phyloP scores from a whole-genome alignment of 2,113 vertebrate species.

The Xenus cinereus region DNA sequence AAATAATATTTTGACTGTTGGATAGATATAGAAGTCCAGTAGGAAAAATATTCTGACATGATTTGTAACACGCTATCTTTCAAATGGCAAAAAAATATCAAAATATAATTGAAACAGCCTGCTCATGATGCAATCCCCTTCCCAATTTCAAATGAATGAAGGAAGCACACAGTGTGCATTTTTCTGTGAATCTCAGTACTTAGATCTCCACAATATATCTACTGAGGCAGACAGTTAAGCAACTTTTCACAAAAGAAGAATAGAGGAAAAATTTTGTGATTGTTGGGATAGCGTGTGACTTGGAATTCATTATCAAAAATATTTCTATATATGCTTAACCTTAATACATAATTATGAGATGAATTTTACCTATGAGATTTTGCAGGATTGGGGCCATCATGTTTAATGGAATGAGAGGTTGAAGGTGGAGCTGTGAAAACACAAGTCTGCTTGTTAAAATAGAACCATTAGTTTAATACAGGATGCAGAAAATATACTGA shows the following conservation, averaged over 20 bases:
- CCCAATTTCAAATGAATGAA: constrained; percentile 41
- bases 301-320: background rate
- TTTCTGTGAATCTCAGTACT: constrained; percentile 5
- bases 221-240: background rate
- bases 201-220: background rate
- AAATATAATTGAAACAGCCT: constrained; percentile 59
- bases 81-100: constrained; percentile 57
- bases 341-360: background rate
- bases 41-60: constrained; percentile 67
- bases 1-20: constrained; percentile 64
- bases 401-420: background rate
- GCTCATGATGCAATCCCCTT: constrained; percentile 22
- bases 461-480: background rate
- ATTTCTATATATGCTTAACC: background rate
- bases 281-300: background rate
- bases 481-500: background rate
- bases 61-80: constrained; percentile 63
- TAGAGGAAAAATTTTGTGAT: background rate
- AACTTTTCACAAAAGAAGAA: background rate
- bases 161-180: background rate
- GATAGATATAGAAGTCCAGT: constrained; percentile 60
- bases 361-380: background rate
- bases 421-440: background rate
- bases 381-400: background rate
- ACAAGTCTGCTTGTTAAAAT: background rate